Evolutionary conservation across 2,113 vertebrate genomes (phyloP), one percentile per base, ranked within the genome.

Genomic region (Chascanopsetta lugubris): DNA sequence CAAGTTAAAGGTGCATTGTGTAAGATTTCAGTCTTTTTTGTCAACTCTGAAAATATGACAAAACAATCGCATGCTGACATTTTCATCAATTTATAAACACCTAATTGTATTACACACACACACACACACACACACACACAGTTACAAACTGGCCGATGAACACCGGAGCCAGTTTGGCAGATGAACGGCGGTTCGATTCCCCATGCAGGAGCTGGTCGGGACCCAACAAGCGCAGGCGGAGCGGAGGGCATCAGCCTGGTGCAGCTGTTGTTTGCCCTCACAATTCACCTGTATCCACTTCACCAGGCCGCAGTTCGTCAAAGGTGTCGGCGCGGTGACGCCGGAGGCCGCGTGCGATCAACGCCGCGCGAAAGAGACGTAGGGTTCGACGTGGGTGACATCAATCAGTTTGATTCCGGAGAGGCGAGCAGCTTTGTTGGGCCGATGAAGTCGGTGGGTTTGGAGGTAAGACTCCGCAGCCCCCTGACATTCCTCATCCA

Each of bases 401-500:
- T 59, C 7, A n/a, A 42, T 75, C 2, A 26, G 17, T 38, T 68
- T 57, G 15, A 24, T 63, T 38, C 45, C 24, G 48, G 11, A 46
- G 36, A 36, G 3, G 54, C 11, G 34, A 25, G 17, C 10, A 6
- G 1, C 22, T 67, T 61, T 43, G 2, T 38, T 26, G 2, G 25
- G 22, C 20, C 36, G 24, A 65, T 72, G 5, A 72, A 34, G 56
- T 65, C 13, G n/a, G 26, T 36, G 36, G 54, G 40, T 34, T 69
- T 67, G 43, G 50, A 66, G 32, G 30, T 57, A 24, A 43, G 47
- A 57, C 13, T 7, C 11, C n/a, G 61, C 42, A 55, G 55, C 26
- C 40, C 38, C 20, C 61, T 42, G 48, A 26, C 42, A n/a, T 17
- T 54, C 38, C 61, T 57, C 72, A 46, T 73, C 62, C 68, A 72